phyloP scores from a whole-genome alignment of 2,888 invertebrate genomes.

The Ischnus inquisitorius region DNA sequence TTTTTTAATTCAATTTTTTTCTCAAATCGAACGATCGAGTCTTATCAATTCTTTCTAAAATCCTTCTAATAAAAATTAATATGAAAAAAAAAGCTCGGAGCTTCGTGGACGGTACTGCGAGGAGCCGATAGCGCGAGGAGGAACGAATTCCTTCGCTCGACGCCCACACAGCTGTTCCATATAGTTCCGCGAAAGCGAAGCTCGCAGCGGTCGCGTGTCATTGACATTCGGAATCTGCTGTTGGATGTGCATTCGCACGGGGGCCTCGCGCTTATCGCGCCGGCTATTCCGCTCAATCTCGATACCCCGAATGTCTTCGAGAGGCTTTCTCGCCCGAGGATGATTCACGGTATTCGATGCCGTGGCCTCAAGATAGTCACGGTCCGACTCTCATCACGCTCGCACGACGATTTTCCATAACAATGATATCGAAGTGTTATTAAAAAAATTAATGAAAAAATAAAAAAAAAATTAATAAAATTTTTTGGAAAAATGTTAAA shows the following conservation, averaged over 20 bases:
- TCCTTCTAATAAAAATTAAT: slow-evolving; percentile 42
- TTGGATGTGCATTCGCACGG: slow-evolving; percentile 47
- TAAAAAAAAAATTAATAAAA: too few species aligned
- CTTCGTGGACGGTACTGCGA: slow-evolving; percentile 57
- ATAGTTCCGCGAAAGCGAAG: slow-evolving; percentile 45
- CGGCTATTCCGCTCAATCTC: slow-evolving; percentile 13
- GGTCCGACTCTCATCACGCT: too few species aligned
- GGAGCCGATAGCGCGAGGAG: slow-evolving; percentile 65
- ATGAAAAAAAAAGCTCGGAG: slow-evolving; percentile 53
- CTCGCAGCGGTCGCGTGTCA: slow-evolving; percentile 27
- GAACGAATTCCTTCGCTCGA: not conserved
- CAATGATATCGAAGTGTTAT: too few species aligned
- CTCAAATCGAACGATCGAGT: too few species aligned
- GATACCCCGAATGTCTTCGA: slow-evolving; percentile 14
- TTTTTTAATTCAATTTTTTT: too few species aligned
- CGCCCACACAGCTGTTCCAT: slow-evolving; percentile 26
- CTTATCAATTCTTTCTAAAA: too few species aligned
- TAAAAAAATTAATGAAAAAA: too few species aligned
- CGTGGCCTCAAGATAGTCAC: not conserved
- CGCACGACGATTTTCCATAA: too few species aligned
- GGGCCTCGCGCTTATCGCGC: slow-evolving; percentile 25
- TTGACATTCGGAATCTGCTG: slow-evolving; percentile 48
- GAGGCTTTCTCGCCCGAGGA: slow-evolving; percentile 5
- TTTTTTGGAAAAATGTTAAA: too few species aligned
- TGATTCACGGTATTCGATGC: slow-evolving; percentile 45